These are phyloP conservation scores for Sinosuthora webbiana DNA, from an alignment of 2,113 vertebrate species.

Conservation along the genomic window DNA sequence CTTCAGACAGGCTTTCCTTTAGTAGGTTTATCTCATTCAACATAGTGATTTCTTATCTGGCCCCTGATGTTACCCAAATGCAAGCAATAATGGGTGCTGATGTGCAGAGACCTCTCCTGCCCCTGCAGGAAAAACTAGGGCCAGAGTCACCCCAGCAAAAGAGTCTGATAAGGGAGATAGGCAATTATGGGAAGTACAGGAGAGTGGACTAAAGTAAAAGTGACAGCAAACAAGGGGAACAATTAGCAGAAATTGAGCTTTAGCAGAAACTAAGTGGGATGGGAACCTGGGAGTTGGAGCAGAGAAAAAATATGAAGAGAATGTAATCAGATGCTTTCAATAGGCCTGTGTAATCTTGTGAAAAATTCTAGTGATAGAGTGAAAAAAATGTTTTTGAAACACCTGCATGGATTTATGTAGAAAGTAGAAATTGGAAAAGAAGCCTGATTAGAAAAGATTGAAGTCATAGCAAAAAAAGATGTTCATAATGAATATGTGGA, in stretches of 20 bases:
- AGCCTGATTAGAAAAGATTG: neutral
- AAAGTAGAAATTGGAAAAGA: neutral
- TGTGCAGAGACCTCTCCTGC: neutral
- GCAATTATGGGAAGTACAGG: neutral
- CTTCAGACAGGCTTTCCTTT: neutral
- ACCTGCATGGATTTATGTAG: neutral
- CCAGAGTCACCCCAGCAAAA: neutral
- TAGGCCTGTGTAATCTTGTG: neutral
- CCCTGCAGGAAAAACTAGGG: neutral
- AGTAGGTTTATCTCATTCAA: neutral
- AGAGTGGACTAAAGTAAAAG: neutral
- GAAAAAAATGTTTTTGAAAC: neutral
- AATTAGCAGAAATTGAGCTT: neutral
- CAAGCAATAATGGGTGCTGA: neutral
- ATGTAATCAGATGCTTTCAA: neutral
- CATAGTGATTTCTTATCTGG: neutral
- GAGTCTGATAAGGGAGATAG: neutral
- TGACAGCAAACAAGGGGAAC: neutral
- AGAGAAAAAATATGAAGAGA: neutral
- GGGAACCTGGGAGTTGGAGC: neutral
- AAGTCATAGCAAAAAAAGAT: neutral
- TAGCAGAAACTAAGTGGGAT: neutral
- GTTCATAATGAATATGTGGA: neutral
- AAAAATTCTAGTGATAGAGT: neutral
- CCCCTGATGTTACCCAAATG: neutral